Conservation (phyloP, 2,797 vertebrate species). For the Pseudochirops cupreus region DNA sequence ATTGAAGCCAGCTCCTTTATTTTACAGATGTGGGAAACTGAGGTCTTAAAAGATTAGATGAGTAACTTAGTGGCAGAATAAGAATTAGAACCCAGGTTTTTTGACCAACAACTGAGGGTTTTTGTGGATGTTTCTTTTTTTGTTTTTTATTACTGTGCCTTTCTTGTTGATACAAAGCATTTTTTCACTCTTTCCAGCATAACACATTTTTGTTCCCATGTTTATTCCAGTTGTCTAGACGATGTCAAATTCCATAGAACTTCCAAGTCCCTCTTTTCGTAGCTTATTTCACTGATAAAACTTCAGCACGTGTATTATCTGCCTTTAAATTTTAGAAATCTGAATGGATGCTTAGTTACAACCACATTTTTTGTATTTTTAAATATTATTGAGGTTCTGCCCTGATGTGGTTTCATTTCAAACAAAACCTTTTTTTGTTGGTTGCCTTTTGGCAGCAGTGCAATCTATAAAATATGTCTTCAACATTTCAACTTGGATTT, state of each 20-base stretch:
- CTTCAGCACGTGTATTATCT: background rate
- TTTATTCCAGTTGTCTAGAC: background rate
- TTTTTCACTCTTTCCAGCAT: background rate
- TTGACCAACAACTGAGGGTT: background rate
- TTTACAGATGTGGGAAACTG: background rate
- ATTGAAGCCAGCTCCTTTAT: background rate
- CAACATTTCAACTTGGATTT: constrained; percentile 26
- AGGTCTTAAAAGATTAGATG: background rate
- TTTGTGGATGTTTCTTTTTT: background rate
- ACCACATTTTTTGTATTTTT: background rate
- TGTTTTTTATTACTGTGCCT: background rate
- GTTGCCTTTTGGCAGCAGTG: background rate
- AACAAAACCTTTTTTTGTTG: background rate
- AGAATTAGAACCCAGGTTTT: background rate
- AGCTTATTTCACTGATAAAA: background rate
- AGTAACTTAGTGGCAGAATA: background rate
- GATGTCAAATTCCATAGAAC: background rate
- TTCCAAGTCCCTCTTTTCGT: background rate
- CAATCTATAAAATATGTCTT: background rate
- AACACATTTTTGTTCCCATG: background rate
- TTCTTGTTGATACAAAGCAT: background rate
- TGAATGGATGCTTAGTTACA: background rate
- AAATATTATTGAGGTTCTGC: background rate
- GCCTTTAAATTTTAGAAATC: background rate
- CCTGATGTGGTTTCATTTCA: background rate